Conservation (phyloP, 2,113 vertebrate species). For the Lagenorhynchus albirostris region DNA sequence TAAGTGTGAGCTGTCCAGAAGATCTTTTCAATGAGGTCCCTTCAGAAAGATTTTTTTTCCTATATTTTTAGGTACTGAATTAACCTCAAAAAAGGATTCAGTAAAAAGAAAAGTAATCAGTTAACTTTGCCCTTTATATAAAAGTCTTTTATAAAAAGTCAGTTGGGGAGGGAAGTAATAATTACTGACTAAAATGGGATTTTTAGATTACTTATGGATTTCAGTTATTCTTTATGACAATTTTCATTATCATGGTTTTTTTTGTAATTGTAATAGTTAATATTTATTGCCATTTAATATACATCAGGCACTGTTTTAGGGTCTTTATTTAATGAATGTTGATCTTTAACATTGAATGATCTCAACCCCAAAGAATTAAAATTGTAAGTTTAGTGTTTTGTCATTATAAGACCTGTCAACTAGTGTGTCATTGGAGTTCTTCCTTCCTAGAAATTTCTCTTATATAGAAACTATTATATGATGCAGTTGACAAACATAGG, state of each 20-base stretch:
- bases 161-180: background rate
- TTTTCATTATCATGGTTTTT: background rate
- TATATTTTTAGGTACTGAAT: background rate
- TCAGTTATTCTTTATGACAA: background rate
- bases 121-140: conserved; percentile 20
- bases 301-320: too few relatives aligned
- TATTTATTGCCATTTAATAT: too few relatives aligned
- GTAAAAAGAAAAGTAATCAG: background rate
- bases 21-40: background rate
- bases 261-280: too few relatives aligned
- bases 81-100: background rate
- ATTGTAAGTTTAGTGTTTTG: too few relatives aligned
- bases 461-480: too few relatives aligned
- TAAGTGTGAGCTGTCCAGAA: background rate
- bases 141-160: conserved; percentile 24
- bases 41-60: background rate
- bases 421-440: too few relatives aligned
- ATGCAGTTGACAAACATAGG: too few relatives aligned
- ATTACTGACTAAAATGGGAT: conserved; percentile 19
- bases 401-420: too few relatives aligned
- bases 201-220: conserved; percentile 19
- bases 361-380: too few relatives aligned
- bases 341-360: too few relatives aligned
- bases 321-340: too few relatives aligned
- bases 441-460: too few relatives aligned